Base-by-base conservation (phyloP, 1,140 invertebrate genomes). In the Cepaea nemoralis region DNA sequence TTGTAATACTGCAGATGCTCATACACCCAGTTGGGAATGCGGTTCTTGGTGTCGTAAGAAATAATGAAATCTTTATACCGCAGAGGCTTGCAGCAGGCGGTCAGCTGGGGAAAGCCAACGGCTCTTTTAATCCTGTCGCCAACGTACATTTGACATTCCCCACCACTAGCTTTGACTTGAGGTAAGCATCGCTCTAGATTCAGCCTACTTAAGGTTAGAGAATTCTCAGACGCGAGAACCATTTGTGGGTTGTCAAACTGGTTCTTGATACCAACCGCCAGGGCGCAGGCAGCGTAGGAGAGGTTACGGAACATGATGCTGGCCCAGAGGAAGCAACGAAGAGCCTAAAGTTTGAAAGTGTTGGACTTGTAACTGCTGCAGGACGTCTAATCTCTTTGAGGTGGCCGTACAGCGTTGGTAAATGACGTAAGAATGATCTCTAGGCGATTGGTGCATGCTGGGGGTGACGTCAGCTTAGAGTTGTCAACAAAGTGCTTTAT, bases 1-100 rank as follows among this genome's bases (percentile, higher is more conserved):
- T 80, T 80, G 78, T 73, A 35, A 48, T 80, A 80, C 67, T 80
- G 69, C 40, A 80, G 69, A 73, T 80, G 78, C 33, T 80, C 78
- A 33, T 80, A 80, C 1, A 80, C 78, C 78, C 78, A 80, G 69
- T 80, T 80, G 24, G 78, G 78, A 73, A 80, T 80, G 14, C 78
- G 78, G 33, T 80, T 80, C 35, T 80, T 80, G 3, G 78, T 80
- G 27, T 80, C 78, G 35, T 80, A 80, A 16, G 78, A 80, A 45
- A 80, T 80, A 14, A 80, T 80, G 42, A 80, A 80, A 40, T 80
- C 69, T 42, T 80, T 80, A 33, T 80, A 80, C 16, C 78, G n/a
- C 45, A 80, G 37, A n/a, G 78, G 78, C 69, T 80, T 80, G 37
- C 78, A 80, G 35, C 78, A 80, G 37, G 78, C 78, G 27, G 78